Percentiles rank a stretch among this genome's conserved stretches.
Conservation (phyloP, 2,797 vertebrate species). For the Oceanodroma leucorhoa region DNA sequence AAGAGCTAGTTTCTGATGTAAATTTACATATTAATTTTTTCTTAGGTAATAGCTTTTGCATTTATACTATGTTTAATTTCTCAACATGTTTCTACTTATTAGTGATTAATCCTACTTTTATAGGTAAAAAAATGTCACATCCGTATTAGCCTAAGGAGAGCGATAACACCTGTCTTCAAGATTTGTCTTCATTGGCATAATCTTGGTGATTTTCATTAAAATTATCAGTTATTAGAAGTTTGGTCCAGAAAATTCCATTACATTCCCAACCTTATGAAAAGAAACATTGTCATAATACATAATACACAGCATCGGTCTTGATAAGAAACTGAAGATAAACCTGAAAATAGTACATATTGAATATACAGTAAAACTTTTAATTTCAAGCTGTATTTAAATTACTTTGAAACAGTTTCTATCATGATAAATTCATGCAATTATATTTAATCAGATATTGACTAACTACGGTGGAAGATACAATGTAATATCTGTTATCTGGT, state of each 20-base stretch:
- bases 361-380: conserved; percentile 33
- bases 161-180: background rate
- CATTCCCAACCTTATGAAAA: conserved; percentile 43
- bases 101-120: background rate
- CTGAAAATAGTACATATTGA: conserved; percentile 31
- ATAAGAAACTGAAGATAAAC: conserved; percentile 61
- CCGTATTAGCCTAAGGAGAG: background rate
- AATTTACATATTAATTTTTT: background rate
- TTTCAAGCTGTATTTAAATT: conserved; percentile 46
- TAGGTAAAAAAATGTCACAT: background rate
- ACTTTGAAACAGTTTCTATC: conserved; percentile 45
- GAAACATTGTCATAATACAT: conserved; percentile 42
- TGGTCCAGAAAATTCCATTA: conserved; percentile 47
- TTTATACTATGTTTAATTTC: background rate
- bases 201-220: conserved; percentile 44
- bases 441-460: conserved; percentile 58
- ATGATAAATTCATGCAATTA: conserved; percentile 64
- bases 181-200: background rate
- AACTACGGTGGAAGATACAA: background rate
- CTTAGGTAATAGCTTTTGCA: background rate
- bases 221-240: conserved; percentile 55
- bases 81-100: background rate
- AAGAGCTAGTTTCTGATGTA: background rate
- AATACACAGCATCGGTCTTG: conserved; percentile 19
- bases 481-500: background rate